These are phyloP conservation scores for Sebastes aleutianus DNA, from an alignment of 2,797 vertebrate genomes.

Conservation along the genomic window DNA sequence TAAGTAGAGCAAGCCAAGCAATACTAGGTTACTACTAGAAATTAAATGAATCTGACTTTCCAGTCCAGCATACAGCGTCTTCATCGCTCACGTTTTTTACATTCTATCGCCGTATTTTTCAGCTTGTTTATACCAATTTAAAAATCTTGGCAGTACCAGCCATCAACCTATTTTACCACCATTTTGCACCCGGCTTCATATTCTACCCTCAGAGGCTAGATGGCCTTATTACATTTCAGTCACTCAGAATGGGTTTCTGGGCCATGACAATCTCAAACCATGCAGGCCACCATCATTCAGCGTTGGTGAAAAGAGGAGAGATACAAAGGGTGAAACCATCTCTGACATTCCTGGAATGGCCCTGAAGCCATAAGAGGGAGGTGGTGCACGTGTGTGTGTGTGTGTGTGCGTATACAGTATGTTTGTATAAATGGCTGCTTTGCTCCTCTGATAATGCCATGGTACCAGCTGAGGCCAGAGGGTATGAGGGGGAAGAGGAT, in stretches of 20 bases:
- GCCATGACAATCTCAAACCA: constrained; percentile 72
- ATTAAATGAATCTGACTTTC: constrained; percentile 46
- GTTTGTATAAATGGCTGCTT: constrained; percentile 63
- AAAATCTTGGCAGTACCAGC: constrained; percentile 29
- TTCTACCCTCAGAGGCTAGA: constrained; percentile 60
- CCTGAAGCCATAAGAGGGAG: constrained; percentile 81
- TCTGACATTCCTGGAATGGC: constrained; percentile 88
- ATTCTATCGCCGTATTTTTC: constrained; percentile 3
- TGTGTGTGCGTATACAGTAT: constrained; percentile 26
- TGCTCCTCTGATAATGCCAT: constrained; percentile 62
- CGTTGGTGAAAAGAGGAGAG: constrained; percentile 77
- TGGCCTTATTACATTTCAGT: constrained; percentile 74
- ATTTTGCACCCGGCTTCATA: constrained; percentile 45
- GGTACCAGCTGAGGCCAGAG: constrained; percentile 59
- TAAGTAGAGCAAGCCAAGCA: constrained; percentile 57
- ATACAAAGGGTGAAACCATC: constrained; percentile 83
- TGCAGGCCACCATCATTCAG: constrained; percentile 75
- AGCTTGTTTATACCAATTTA: constrained; percentile 31
- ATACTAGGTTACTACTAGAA: constrained; percentile 23
- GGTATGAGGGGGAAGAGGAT: constrained; percentile 62
- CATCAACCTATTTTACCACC: constrained; percentile 30
- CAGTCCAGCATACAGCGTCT: not conserved
- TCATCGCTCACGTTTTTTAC: constrained; percentile 1
- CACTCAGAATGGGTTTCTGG: constrained; percentile 67
- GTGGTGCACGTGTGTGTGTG: constrained; percentile 24